Evolutionary conservation across 2,888 invertebrate species (phyloP).

Genomic region (Pterostichus niger): DNA sequence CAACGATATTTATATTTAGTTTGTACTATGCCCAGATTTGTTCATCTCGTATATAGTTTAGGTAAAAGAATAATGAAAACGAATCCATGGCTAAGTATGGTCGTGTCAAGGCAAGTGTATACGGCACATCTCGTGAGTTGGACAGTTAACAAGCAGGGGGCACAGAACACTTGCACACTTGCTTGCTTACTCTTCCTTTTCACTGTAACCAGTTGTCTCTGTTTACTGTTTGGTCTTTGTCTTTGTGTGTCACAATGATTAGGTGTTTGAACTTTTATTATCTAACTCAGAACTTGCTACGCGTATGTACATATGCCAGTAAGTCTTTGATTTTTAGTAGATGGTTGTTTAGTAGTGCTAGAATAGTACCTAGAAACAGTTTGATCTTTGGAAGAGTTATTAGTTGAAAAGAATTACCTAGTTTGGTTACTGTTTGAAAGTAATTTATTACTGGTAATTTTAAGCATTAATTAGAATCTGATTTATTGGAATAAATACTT

Average conservation of each 20-base stretch:
- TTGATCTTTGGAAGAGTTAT: slow-evolving; percentile 9
- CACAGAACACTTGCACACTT: slow-evolving; percentile 17
- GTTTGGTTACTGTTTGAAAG: neutral
- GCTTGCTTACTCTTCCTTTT: slow-evolving; percentile 14
- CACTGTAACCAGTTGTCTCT: slow-evolving; percentile 4
- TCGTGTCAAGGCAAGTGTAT: slow-evolving; percentile 15
- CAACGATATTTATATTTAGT: slow-evolving; percentile 12
- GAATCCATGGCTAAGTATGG: slow-evolving; percentile 31
- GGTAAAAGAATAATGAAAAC: slow-evolving; percentile 5
- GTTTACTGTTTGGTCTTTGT: neutral
- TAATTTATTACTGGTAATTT: neutral
- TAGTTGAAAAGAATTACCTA: neutral
- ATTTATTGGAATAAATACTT: no score
- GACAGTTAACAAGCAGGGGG: slow-evolving; percentile 37
- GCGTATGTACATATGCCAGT: neutral
- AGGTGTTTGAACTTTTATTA: slow-evolving; percentile 36
- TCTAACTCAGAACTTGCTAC: neutral
- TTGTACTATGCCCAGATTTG: slow-evolving; percentile 1
- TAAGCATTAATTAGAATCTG: no score
- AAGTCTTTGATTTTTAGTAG: neutral
- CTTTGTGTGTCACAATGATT: neutral
- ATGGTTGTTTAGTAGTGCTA: neutral
- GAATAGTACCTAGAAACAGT: no score
- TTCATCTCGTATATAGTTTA: slow-evolving; percentile 1
- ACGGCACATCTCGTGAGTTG: neutral